A percentile compares a stretch with the other conserved stretches of the same genome.
These are phyloP conservation scores for Epinotia ramella DNA, from an alignment of 2,888 invertebrate species.

Conservation along the genomic window DNA sequence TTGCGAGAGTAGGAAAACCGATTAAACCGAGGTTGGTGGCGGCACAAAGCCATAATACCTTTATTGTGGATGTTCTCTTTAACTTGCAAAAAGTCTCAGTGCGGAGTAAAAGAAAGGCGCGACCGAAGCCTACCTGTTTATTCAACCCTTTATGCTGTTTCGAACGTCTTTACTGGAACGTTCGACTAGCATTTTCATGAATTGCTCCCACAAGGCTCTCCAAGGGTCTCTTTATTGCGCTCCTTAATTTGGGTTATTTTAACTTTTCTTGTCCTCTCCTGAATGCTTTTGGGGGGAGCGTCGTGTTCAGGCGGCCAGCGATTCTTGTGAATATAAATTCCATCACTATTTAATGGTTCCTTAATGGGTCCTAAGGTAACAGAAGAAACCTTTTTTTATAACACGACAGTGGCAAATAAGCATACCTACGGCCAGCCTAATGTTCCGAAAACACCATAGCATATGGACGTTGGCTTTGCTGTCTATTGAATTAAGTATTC, in stretches of 20 bases:
- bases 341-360: not conserved
- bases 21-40: slow-evolving; percentile 41
- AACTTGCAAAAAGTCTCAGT: slow-evolving; percentile 45
- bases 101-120: slow-evolving; percentile 54
- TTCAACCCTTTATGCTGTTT: slow-evolving; percentile 66
- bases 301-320: slow-evolving; percentile 60
- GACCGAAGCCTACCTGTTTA: slow-evolving; percentile 54
- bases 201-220: slow-evolving; percentile 75
- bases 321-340: slow-evolving; percentile 48
- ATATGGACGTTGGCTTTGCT: too few relatives aligned
- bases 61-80: slow-evolving; percentile 46
- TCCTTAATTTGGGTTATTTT: slow-evolving; percentile 77
- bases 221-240: slow-evolving; percentile 75
- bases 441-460: too few relatives aligned
- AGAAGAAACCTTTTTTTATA: not conserved
- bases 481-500: too few relatives aligned
- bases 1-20: slow-evolving; percentile 38
- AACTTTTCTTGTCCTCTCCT: slow-evolving; percentile 72
- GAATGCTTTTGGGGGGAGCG: slow-evolving; percentile 63
- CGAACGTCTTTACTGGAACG: slow-evolving; percentile 68
- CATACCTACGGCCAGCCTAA: too few relatives aligned
- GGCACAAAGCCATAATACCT: slow-evolving; percentile 43
- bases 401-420: too few relatives aligned
- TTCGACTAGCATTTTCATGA: slow-evolving; percentile 73
- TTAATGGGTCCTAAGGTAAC: slow-evolving; percentile 6